Conservation (phyloP, 1,140 invertebrate species). For the Cotesia typhae region DNA sequence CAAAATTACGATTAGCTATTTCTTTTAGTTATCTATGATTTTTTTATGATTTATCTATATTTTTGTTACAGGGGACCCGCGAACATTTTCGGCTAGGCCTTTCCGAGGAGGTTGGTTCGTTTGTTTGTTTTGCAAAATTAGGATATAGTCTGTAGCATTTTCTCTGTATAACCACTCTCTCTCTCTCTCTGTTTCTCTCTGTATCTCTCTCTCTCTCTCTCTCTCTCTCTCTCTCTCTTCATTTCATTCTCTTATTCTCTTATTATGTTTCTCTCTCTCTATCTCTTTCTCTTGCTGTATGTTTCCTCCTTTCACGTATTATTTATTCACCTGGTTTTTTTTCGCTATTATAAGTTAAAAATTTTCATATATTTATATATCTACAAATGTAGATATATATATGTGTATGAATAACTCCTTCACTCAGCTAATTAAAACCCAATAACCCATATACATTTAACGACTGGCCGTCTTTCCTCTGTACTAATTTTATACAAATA, state of each 20-base stretch:
- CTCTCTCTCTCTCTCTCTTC: constrained; percentile 34
- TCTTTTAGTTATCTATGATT: constrained; percentile 55
- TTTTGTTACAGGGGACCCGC: constrained; percentile 65
- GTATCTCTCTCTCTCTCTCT: constrained; percentile 33
- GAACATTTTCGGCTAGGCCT: constrained; percentile 64
- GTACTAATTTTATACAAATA: too few species aligned
- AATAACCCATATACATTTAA: too few species aligned
- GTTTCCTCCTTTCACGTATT: neutral
- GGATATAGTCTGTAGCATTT: constrained; percentile 55
- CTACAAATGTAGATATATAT: too few species aligned
- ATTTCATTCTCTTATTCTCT: constrained; percentile 34
- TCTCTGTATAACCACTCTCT: constrained; percentile 37
- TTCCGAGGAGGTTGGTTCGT: constrained; percentile 65
- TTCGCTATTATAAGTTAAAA: too few species aligned
- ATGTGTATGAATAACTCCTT: too few species aligned
- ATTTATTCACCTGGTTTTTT: too few species aligned
- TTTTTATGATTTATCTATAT: constrained; percentile 61
- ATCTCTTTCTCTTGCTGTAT: neutral
- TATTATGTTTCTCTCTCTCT: neutral
- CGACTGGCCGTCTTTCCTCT: too few species aligned
- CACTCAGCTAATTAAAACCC: too few species aligned
- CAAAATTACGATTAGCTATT: constrained; percentile 41
- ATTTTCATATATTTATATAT: too few species aligned
- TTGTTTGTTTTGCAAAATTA: constrained; percentile 59
- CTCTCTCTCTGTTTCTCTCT: constrained; percentile 41